These are phyloP conservation scores for Amiota communis DNA, from an alignment of 2,888 invertebrate species.

Conservation along the genomic window DNA sequence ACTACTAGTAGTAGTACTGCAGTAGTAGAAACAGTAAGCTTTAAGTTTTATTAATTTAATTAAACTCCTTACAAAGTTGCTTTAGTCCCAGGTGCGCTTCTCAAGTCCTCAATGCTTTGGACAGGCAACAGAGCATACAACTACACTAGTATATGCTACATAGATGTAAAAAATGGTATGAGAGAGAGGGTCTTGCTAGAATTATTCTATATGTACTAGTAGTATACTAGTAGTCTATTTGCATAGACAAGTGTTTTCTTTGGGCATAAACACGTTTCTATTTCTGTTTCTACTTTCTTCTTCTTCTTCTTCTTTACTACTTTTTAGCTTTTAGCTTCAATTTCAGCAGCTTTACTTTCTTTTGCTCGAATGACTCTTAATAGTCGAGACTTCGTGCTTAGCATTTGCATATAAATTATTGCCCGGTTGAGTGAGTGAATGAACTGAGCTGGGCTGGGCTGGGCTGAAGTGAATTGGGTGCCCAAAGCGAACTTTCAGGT, in stretches of 20 bases:
- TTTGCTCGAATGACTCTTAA: conserved; percentile 65
- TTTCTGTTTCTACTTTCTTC: conserved; percentile 40
- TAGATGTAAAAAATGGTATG: no score
- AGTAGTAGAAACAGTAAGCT: conserved; percentile 46
- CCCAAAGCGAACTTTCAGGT: not conserved
- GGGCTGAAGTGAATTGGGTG: not conserved
- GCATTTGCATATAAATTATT: conserved; percentile 65
- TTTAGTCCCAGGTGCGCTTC: conserved; percentile 49
- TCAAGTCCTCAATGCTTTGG: conserved; percentile 54
- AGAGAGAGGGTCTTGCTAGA: not conserved
- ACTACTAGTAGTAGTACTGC: no score
- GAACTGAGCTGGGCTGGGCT: conserved; percentile 32
- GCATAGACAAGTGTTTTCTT: conserved; percentile 47
- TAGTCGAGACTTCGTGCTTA: conserved; percentile 57
- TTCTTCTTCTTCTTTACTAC: no score
- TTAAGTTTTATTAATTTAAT: conserved; percentile 67
- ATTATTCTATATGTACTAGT: not conserved
- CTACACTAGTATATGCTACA: conserved; percentile 34
- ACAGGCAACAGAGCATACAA: conserved; percentile 16
- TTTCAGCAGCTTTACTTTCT: conserved; percentile 41
- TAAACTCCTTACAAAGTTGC: conserved; percentile 65
- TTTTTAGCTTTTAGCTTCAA: conserved; percentile 38
- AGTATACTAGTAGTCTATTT: not conserved
- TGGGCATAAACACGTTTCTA: conserved; percentile 56
- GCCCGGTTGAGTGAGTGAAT: conserved; percentile 39